Percentiles rank a stretch among this genome's conserved stretches.
Conservation (phyloP, 2,797 vertebrate species). For the Sebastes elongatus region DNA sequence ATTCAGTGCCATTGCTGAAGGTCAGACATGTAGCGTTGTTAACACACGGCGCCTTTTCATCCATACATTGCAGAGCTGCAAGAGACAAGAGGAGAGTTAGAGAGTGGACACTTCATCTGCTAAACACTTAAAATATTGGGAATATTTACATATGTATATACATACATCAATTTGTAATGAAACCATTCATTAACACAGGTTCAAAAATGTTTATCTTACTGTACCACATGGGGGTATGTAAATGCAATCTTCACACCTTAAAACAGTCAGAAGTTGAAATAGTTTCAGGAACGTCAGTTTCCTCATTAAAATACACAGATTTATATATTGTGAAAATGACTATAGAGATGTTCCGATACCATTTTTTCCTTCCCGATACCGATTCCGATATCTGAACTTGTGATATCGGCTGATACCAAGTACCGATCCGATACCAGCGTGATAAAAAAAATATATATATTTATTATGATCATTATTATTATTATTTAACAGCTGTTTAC, state of each 20-base stretch:
- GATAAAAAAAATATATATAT: too few species aligned
- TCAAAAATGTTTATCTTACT: not conserved
- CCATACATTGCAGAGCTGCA: conserved; percentile 93
- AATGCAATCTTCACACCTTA: not conserved
- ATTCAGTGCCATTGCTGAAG: conserved; percentile 88
- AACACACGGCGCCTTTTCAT: conserved; percentile 88
- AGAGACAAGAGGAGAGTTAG: conserved; percentile 61
- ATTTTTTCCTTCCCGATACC: too few species aligned
- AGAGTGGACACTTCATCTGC: not conserved
- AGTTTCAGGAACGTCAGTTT: not conserved
- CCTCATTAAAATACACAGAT: not conserved
- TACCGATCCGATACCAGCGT: too few species aligned
- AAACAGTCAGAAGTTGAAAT: not conserved
- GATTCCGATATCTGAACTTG: too few species aligned
- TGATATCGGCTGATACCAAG: too few species aligned
- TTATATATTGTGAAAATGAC: not conserved
- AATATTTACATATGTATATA: not conserved
- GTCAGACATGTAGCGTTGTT: conserved; percentile 91
- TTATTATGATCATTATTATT: too few species aligned
- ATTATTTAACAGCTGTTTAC: too few species aligned
- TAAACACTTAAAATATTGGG: not conserved
- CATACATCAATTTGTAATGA: not conserved
- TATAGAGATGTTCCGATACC: not conserved
- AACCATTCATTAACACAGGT: not conserved
- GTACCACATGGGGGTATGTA: not conserved